Conservation (phyloP, 2,113 vertebrate genomes). For the Xenotilapia flavipinnis region DNA sequence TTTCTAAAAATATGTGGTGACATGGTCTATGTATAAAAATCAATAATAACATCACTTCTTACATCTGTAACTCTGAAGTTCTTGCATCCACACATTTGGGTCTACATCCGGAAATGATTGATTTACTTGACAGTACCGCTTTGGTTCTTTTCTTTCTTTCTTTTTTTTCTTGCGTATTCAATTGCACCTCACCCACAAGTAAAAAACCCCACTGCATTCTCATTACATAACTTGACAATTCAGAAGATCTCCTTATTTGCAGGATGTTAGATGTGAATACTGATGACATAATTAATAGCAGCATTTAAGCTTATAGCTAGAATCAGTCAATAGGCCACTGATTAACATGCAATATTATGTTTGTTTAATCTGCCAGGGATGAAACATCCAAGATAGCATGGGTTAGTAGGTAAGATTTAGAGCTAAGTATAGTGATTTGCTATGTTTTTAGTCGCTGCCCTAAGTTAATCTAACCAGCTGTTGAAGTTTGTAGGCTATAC, state of each 20-base stretch:
- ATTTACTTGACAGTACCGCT: fast-evolving
- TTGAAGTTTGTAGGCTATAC: neutral
- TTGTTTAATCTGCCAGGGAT: neutral
- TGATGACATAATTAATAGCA: neutral
- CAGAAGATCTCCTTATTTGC: neutral
- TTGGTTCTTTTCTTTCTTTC: neutral
- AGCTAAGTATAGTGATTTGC: neutral
- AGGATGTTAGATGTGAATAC: neutral
- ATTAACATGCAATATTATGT: neutral
- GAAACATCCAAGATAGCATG: neutral
- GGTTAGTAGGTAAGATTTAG: neutral
- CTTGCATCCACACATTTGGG: neutral
- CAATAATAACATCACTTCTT: neutral
- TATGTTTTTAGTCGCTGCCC: neutral
- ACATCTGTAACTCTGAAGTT: neutral
- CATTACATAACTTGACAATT: neutral
- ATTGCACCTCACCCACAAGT: neutral
- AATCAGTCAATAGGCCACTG: neutral
- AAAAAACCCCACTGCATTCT: fast-evolving
- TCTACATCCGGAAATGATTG: neutral
- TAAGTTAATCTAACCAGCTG: neutral
- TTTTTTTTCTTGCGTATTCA: neutral
- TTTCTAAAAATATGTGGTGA: neutral
- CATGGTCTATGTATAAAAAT: neutral
- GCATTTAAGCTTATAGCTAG: neutral